Conservation (phyloP, 2,888 invertebrate genomes). For the Drosophila nr. perissopoda region DNA sequence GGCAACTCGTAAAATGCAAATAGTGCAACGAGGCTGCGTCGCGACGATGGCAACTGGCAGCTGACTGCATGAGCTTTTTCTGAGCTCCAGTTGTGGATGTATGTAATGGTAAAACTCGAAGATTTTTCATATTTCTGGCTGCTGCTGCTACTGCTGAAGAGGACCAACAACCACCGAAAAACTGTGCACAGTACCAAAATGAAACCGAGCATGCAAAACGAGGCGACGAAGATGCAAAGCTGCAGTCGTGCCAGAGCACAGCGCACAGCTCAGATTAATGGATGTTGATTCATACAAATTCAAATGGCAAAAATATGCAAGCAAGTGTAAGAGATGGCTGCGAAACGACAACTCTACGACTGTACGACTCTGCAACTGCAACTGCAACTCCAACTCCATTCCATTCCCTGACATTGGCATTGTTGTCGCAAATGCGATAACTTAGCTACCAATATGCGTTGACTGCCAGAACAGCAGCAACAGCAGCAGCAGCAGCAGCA, state of each 20-base stretch:
- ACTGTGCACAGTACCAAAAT: constrained; percentile 69
- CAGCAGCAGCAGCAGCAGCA: constrained; percentile 10
- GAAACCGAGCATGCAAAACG: constrained; percentile 79
- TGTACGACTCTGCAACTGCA: constrained; percentile 32
- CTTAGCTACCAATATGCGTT: constrained; percentile 81
- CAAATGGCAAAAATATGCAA: constrained; percentile 82
- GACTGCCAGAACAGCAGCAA: constrained; percentile 60
- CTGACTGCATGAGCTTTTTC: constrained; percentile 72
- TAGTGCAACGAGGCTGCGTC: constrained; percentile 70
- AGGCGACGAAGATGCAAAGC: constrained; percentile 64
- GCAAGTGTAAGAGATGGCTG: constrained; percentile 77
- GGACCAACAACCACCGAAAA: constrained; percentile 57
- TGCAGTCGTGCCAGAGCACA: constrained; percentile 37
- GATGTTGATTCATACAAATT: constrained; percentile 80
- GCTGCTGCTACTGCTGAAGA: constrained; percentile 25
- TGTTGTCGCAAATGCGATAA: constrained; percentile 81
- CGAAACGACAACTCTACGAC: constrained; percentile 45
- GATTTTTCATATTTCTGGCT: constrained; percentile 79
- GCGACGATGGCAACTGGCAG: constrained; percentile 76
- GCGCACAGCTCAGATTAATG: constrained; percentile 73
- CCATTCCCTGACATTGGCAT: constrained; percentile 48
- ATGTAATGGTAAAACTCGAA: constrained; percentile 54
- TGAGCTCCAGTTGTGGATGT: constrained; percentile 27
- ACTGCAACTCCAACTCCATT: constrained; percentile 20
- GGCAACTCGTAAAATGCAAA: constrained; percentile 79